Conservation (phyloP, 2,888 invertebrate genomes). For the Heliconius ismenius region DNA sequence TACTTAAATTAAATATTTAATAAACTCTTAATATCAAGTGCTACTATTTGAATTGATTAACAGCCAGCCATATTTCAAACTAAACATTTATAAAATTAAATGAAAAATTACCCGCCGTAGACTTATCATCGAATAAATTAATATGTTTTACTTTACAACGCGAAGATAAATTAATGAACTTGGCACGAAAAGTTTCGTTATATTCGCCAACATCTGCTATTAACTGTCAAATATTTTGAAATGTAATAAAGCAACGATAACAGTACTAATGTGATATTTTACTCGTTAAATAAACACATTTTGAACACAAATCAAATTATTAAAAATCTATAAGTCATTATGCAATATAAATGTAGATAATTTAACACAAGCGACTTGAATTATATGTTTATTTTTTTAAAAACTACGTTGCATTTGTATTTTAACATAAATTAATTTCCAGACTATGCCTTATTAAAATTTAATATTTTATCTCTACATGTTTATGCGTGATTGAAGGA, state of each 20-base stretch:
- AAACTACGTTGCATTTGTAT: not conserved
- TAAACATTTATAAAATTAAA: conserved; percentile 38
- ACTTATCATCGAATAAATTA: conserved; percentile 40
- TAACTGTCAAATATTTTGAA: conserved; percentile 30
- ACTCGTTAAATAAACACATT: no score
- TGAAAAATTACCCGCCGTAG: conserved; percentile 31
- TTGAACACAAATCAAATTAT: not conserved
- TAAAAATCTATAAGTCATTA: not conserved
- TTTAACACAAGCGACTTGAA: not conserved
- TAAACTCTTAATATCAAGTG: not conserved
- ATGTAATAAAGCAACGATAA: conserved; percentile 26
- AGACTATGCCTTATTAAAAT: not conserved
- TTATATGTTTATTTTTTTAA: not conserved
- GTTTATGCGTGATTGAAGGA: not conserved
- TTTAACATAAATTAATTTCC: not conserved
- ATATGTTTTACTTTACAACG: conserved; percentile 37
- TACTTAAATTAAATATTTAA: not conserved
- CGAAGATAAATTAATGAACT: conserved; percentile 40
- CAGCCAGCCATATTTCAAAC: conserved; percentile 36
- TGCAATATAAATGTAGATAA: not conserved
- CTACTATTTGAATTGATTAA: not conserved
- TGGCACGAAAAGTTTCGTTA: conserved; percentile 36
- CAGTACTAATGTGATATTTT: conserved; percentile 4
- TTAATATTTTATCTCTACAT: not conserved
- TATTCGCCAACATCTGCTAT: conserved; percentile 37